Evolutionary conservation across 2,888 invertebrate species (phyloP).

Genomic region (Acrobasis suavella): DNA sequence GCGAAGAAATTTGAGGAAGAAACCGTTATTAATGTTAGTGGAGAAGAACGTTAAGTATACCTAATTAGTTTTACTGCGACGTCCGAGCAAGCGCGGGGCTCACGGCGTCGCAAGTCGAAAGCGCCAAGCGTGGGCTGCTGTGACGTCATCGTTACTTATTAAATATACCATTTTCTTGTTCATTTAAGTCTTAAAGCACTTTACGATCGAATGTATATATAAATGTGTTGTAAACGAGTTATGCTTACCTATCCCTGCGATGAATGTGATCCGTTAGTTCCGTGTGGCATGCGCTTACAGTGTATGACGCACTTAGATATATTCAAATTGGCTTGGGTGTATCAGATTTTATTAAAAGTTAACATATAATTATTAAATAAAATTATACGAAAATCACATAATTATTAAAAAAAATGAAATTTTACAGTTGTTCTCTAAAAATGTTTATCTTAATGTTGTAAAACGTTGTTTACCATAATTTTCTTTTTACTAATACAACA

Average conservation of each 20-base stretch:
- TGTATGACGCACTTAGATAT: slow-evolving; percentile 36
- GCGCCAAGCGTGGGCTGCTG: slow-evolving; percentile 37
- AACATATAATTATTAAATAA: slow-evolving; percentile 54
- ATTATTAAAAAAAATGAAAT: slow-evolving; percentile 51
- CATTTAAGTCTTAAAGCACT: slow-evolving; percentile 48
- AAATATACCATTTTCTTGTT: slow-evolving; percentile 45
- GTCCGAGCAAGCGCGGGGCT: slow-evolving; percentile 39
- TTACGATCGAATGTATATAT: slow-evolving; percentile 38
- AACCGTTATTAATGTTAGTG: slow-evolving; percentile 71
- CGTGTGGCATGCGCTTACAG: slow-evolving; percentile 36
- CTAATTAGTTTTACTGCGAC: slow-evolving; percentile 60
- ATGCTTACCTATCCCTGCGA: slow-evolving; percentile 41
- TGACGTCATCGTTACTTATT: slow-evolving; percentile 50
- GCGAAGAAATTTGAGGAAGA: slow-evolving; percentile 75
- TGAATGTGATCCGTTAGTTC: slow-evolving; percentile 33
- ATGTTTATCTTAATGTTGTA: slow-evolving; percentile 67
- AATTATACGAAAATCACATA: slow-evolving; percentile 44
- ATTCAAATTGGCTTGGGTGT: slow-evolving; percentile 49
- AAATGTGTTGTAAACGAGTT: slow-evolving; percentile 39
- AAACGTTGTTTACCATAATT: slow-evolving; percentile 44
- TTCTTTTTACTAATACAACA: no score
- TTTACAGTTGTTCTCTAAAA: slow-evolving; percentile 57
- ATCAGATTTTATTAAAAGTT: slow-evolving; percentile 67
- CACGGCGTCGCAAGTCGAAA: slow-evolving; percentile 33
- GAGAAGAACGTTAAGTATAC: slow-evolving; percentile 63